Conservation (phyloP, 2,888 invertebrate species). For the Agriopis aurantiaria region DNA sequence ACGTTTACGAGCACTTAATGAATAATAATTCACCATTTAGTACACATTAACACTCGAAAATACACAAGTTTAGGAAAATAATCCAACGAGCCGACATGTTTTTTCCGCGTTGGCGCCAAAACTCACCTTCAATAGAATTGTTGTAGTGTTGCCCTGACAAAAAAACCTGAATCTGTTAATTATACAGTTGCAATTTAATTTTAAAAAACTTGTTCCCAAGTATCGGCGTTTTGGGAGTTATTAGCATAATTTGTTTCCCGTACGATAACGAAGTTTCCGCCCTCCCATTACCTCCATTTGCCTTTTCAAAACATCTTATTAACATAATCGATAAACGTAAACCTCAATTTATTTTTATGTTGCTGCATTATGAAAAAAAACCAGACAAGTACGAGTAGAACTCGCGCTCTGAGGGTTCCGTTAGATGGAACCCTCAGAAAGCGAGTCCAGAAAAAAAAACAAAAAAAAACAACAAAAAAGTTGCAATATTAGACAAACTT, state of each 20-base stretch:
- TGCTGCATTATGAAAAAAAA: background rate
- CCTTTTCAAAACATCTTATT: conserved; percentile 32
- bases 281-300: conserved; percentile 26
- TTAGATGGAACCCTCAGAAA: too few species aligned
- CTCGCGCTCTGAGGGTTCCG: too few species aligned
- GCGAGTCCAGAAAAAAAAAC: too few species aligned
- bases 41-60: too few species aligned
- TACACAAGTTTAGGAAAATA: too few species aligned
- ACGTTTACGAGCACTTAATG: too few species aligned
- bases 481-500: too few species aligned
- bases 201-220: conserved; percentile 42
- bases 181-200: conserved; percentile 25
- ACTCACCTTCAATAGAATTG: background rate
- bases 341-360: conserved; percentile 7
- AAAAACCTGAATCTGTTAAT: conserved; percentile 22
- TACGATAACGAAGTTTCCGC: conserved; percentile 41
- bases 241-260: conserved; percentile 47
- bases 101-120: too few species aligned
- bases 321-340: conserved; percentile 39
- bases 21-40: too few species aligned
- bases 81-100: too few species aligned
- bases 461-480: too few species aligned
- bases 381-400: too few species aligned
- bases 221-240: conserved; percentile 36
- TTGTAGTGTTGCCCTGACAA: background rate